Conservation (phyloP, 2,113 vertebrate genomes). For the Psilopsiagon aymara region DNA sequence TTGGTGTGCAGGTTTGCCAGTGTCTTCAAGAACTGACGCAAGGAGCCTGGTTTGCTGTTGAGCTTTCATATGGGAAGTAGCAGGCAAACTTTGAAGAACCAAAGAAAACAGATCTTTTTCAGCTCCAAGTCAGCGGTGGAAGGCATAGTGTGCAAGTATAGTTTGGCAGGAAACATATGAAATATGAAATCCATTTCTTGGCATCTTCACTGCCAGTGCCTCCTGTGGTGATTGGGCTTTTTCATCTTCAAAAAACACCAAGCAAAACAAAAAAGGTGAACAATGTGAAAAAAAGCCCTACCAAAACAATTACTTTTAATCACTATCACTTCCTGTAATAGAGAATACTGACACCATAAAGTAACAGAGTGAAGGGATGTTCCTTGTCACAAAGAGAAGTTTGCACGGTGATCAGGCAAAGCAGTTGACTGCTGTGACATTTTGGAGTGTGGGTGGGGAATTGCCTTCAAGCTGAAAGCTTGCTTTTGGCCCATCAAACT, state of each 20-base stretch:
- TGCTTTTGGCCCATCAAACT: not conserved
- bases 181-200: not conserved
- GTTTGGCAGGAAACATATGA: constrained; percentile 5
- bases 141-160: not conserved
- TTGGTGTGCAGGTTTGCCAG: not conserved
- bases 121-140: not conserved
- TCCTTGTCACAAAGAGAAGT: not conserved
- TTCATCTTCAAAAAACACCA: not conserved
- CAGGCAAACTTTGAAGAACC: not conserved
- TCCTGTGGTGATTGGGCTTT: not conserved
- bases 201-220: not conserved
- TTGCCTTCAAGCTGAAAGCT: not conserved
- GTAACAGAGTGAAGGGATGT: not conserved
- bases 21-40: not conserved
- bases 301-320: not conserved
- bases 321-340: not conserved
- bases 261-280: not conserved
- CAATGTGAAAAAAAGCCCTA: not conserved
- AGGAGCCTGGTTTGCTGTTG: not conserved
- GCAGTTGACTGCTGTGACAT: not conserved
- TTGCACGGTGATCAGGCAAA: not conserved
- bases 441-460: not conserved
- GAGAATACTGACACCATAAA: not conserved
- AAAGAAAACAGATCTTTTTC: not conserved
- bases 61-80: not conserved